Percentiles rank a stretch among this genome's conserved stretches.
Evolutionary conservation across 2,888 invertebrate species (phyloP).

Genomic region (Archaeoteleia sp.): DNA sequence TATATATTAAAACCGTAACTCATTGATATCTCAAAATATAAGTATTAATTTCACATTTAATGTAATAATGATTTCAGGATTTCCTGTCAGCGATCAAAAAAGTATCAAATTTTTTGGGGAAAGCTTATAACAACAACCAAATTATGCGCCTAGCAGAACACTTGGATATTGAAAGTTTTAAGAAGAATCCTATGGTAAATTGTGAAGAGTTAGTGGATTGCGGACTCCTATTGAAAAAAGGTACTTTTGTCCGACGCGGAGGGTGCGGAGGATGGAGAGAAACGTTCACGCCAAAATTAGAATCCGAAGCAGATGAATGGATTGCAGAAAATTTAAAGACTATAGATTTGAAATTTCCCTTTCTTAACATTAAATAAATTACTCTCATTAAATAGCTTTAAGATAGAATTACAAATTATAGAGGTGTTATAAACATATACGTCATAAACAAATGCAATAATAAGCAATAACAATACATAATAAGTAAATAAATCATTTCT

Average conservation of each 20-base stretch:
- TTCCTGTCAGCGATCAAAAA: constrained; percentile 78
- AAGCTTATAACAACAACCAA: constrained; percentile 78
- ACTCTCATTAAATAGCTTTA: background rate
- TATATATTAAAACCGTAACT: too few relatives aligned
- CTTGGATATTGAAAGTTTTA: constrained; percentile 88
- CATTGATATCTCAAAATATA: too few relatives aligned
- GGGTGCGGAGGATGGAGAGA: constrained; percentile 83
- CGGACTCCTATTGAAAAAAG: constrained; percentile 79
- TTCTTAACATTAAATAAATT: constrained; percentile 9
- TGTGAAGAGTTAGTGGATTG: constrained; percentile 80
- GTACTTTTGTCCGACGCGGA: constrained; percentile 82
- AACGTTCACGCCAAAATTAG: constrained; percentile 82
- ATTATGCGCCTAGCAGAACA: constrained; percentile 81
- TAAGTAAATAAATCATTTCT: too few relatives aligned
- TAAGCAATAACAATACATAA: too few relatives aligned
- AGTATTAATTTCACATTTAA: too few relatives aligned
- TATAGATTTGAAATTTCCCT: constrained; percentile 79
- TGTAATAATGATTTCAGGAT: too few relatives aligned
- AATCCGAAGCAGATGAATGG: constrained; percentile 82
- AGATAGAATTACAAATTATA: too few relatives aligned
- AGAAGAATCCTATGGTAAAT: constrained; percentile 87
- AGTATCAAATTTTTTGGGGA: constrained; percentile 80
- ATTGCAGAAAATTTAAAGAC: constrained; percentile 80
- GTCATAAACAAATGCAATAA: too few relatives aligned
- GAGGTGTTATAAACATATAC: too few relatives aligned